Evolutionary conservation across 2,888 invertebrate genomes (phyloP).

Genomic region (Lycia hirtaria): DNA sequence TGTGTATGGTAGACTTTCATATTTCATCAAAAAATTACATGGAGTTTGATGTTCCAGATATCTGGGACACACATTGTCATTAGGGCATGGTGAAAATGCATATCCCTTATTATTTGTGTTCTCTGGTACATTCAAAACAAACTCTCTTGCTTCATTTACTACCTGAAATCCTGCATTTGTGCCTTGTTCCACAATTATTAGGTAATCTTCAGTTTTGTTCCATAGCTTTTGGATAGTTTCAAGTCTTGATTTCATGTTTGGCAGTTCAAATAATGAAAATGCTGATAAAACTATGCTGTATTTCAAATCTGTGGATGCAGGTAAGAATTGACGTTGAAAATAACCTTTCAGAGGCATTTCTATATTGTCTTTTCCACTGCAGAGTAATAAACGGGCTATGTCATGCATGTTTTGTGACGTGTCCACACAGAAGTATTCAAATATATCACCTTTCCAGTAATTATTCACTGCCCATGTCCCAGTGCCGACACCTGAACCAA

Average conservation of each 20-base stretch:
- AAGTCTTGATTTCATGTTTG: constrained; percentile 87
- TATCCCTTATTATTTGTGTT: constrained; percentile 72
- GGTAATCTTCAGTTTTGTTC: constrained; percentile 93
- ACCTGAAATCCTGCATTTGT: constrained; percentile 92
- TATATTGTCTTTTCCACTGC: constrained; percentile 87
- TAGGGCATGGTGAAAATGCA: constrained; percentile 95
- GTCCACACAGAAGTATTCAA: constrained; percentile 95
- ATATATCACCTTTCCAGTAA: constrained; percentile 89
- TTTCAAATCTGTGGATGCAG: constrained; percentile 85
- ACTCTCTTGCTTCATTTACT: constrained; percentile 94
- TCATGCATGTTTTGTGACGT: constrained; percentile 93
- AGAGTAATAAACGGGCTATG: constrained; percentile 89
- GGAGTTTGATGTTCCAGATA: constrained; percentile 87
- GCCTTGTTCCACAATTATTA: constrained; percentile 94
- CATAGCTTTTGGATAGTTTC: constrained; percentile 91
- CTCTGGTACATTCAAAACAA: constrained; percentile 86
- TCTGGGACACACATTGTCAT: constrained; percentile 92
- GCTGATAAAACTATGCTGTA: constrained; percentile 94
- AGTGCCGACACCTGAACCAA: constrained; percentile 96
- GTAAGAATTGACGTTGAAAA: constrained; percentile 93
- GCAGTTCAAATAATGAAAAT: constrained; percentile 92
- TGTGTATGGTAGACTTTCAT: constrained; percentile 84
- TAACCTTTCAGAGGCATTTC: constrained; percentile 85
- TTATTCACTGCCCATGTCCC: constrained; percentile 93
- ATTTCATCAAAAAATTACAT: constrained; percentile 91